Base-by-base conservation (phyloP, 2,113 vertebrate species). In the Saccopteryx bilineata region DNA sequence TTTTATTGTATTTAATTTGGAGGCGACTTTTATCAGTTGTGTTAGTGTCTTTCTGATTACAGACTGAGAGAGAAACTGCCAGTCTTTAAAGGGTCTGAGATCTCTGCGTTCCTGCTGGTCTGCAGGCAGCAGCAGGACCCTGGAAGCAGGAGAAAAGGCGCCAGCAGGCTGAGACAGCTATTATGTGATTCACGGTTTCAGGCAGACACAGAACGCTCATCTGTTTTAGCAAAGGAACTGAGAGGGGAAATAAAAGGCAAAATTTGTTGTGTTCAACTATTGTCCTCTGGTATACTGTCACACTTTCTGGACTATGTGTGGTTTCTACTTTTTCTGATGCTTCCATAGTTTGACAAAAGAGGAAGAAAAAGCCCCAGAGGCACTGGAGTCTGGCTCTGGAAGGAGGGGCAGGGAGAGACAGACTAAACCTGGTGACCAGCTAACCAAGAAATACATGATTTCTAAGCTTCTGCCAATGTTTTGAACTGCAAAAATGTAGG, bases 1-100 rank as follows among this genome's bases (percentile, higher is more conserved):
- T 94, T 65, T 81, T 8, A 75, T 52, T 50, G 52, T 71, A 46
- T 74, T 97, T 96, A 58, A 83, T 56, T 93, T 48, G 4, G 33
- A 10, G 7, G 15, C 83, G 12, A 48, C 39, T 75, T 60, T 84
- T 31, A 48, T 8, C 85, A 69, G 1, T 54, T 46, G 12, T 56
- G 23, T 78, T 46, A 14, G 10, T 54, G 8, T 75, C 14, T 7
- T 96, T 84, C 68, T 91, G 65, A 80, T 82, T 86, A 82, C n/a
- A 93, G 74, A 69, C 33, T 46, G 28, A 92, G 14, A 82, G 81
- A 90, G 28, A 63, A 91, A 74, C 48, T 66, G 15, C 46, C 56
- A 24, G 14, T 83, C 68, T 65, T 71, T 89, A 76, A 96, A 50
- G 46, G 15, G 17, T 68, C 68, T 75, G 69, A 66, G 7, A 48